Conservation (phyloP, 2,888 invertebrate species). For the Drosophila antonietae region DNA sequence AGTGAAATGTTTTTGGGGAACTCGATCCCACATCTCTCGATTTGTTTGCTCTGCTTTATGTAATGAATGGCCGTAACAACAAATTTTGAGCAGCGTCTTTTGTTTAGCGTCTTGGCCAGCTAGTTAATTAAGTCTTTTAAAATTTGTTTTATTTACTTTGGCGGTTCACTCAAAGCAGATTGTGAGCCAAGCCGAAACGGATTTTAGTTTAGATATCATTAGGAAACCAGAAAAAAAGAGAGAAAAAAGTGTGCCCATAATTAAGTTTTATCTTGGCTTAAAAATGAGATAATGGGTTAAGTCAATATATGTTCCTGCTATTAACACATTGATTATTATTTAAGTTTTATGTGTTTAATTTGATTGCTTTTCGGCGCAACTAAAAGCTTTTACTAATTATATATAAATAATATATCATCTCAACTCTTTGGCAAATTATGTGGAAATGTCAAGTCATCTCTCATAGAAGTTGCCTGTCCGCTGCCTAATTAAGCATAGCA, state of each 20-base stretch:
- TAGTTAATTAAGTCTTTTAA: constrained; percentile 68
- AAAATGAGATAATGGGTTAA: neutral
- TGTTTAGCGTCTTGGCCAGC: constrained; percentile 18
- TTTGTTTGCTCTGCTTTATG: constrained; percentile 51
- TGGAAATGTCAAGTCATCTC: constrained; percentile 3
- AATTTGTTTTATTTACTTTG: constrained; percentile 40
- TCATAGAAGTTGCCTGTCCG: neutral
- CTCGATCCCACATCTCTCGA: constrained; percentile 16
- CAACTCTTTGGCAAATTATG: neutral
- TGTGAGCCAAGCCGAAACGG: constrained; percentile 9
- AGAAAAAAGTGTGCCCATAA: constrained; percentile 27
- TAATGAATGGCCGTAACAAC: constrained; percentile 52
- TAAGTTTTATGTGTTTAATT: neutral
- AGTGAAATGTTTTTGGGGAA: constrained; percentile 2
- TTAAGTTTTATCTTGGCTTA: neutral
- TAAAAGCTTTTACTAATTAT: constrained; percentile 5
- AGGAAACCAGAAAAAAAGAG: neutral
- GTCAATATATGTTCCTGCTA: constrained; percentile 5
- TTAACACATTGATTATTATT: neutral
- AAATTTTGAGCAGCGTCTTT: constrained; percentile 38
- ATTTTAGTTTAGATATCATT: constrained; percentile 15
- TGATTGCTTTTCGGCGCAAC: neutral
- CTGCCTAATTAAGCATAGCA: constrained; percentile 54
- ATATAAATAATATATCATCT: neutral
- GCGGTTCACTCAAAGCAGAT: constrained; percentile 15